Percentiles rank a stretch among this genome's conserved stretches.
Conservation (phyloP, 2,113 vertebrate species). For the Myanophis thanlyinensis region DNA sequence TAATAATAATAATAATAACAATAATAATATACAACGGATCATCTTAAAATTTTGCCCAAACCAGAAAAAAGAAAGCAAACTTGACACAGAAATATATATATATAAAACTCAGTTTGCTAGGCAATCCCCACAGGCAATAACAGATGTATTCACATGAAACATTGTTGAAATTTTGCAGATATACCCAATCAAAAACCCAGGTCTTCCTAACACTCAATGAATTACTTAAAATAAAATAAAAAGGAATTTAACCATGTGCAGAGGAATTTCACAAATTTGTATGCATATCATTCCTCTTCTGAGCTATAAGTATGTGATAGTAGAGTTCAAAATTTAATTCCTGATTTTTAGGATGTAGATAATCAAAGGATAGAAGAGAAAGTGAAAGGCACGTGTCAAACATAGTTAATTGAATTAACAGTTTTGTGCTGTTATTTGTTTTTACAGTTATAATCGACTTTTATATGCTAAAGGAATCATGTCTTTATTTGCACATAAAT, state of each 20-base stretch:
- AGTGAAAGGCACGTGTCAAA: neutral
- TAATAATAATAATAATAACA: too few relatives aligned
- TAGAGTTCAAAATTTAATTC: neutral
- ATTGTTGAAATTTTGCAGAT: conserved; percentile 47
- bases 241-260: neutral
- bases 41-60: neutral
- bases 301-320: neutral
- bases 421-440: neutral
- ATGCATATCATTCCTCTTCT: neutral
- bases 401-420: neutral
- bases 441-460: neutral
- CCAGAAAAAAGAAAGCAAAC: neutral
- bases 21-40: neutral
- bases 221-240: neutral
- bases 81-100: neutral
- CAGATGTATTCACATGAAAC: conserved; percentile 30
- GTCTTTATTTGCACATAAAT: conserved; percentile 25
- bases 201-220: neutral
- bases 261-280: neutral
- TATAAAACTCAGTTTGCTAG: conserved; percentile 22
- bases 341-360: neutral
- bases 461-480: rapidly evolving
- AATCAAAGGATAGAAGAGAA: neutral
- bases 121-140: conserved; percentile 22
- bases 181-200: neutral